Base-by-base conservation (phyloP, 2,888 invertebrate species). In the Homarus gammarus region DNA sequence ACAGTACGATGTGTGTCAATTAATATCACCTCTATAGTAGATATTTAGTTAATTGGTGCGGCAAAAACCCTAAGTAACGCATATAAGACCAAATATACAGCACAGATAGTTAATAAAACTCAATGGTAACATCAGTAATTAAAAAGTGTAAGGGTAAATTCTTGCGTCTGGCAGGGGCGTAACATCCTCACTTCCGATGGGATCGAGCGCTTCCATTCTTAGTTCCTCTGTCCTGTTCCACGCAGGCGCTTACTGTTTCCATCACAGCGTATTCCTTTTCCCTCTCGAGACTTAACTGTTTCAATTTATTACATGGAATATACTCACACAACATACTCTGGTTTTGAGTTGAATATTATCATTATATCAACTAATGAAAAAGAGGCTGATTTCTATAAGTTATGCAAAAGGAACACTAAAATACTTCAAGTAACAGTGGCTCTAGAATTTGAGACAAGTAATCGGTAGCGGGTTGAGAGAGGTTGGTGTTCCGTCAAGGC, bases 141-240 rank as follows among this genome's bases (percentile, higher is more conserved):
- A 56, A 8, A 18, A 56, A 8, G 6, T 8, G 15, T 51, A 56
- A 78, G 51, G 40, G n/a, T 56, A 78, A 56, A 51, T 33, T 84
- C 68, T 27, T 85, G 56, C 85, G 85, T 85, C 77, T 78, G 85
- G 85, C 77, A 85, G 64, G 70, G 40, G 31, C 31, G 77, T 85
- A 38, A 33, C 38, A 61, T 64, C 64, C 87, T 72, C 75, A 82
- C 75, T 87, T 82, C 82, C 82, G 82, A 27, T 77, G 82, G 56
- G 79, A 87, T 87, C 87, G 82, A 87, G 82, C 87, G 87, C 87
- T 87, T 82, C 87, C 87, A 87, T 82, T 82, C 87, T 87, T 83
- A 87, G 75, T 87, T 82, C 75, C 82, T 87, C 51, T 73, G 38
- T 22, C 82, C 61, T 36, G 61, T 12, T 18, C 15, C n/a, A 56